Conservation (phyloP, 2,113 vertebrate genomes). For the Chloropsis cyanopogon region DNA sequence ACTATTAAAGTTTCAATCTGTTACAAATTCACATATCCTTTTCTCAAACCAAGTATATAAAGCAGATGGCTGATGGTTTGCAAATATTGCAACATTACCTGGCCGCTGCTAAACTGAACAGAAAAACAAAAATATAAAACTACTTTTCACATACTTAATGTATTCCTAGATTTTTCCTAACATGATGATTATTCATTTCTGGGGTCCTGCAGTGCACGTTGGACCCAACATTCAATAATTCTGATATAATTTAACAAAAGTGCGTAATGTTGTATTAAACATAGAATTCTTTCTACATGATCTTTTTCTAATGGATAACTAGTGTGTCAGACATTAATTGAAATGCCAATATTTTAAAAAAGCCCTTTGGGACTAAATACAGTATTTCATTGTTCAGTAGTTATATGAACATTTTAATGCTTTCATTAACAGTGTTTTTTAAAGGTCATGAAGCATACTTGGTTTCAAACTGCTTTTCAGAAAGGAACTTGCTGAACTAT, state of each 20-base stretch:
- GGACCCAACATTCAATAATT: conserved; percentile 16
- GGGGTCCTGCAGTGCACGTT: not conserved
- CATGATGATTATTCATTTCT: conserved; percentile 13
- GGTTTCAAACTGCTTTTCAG: not conserved
- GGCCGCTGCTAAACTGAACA: not conserved
- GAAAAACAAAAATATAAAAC: not conserved
- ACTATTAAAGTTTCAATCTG: not conserved
- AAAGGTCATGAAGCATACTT: not conserved
- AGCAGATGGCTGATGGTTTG: not conserved
- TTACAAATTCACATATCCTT: not conserved
- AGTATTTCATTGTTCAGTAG: not conserved
- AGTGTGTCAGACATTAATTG: not conserved
- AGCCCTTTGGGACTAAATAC: not conserved
- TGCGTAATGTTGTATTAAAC: conserved; percentile 48
- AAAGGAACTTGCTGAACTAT: not conserved
- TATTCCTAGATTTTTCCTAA: conserved; percentile 40
- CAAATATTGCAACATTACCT: not conserved
- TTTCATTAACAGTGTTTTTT: conserved; percentile 11
- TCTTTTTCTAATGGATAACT: conserved; percentile 58
- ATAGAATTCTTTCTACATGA: not conserved
- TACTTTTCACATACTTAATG: conserved; percentile 19
- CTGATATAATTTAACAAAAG: not conserved
- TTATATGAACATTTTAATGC: not conserved
- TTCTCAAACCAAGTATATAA: not conserved
- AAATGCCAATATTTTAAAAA: not conserved